Percentiles rank a stretch among this genome's conserved stretches.
Conservation (phyloP, 2,113 vertebrate genomes). For the Myiozetetes cayanensis region DNA sequence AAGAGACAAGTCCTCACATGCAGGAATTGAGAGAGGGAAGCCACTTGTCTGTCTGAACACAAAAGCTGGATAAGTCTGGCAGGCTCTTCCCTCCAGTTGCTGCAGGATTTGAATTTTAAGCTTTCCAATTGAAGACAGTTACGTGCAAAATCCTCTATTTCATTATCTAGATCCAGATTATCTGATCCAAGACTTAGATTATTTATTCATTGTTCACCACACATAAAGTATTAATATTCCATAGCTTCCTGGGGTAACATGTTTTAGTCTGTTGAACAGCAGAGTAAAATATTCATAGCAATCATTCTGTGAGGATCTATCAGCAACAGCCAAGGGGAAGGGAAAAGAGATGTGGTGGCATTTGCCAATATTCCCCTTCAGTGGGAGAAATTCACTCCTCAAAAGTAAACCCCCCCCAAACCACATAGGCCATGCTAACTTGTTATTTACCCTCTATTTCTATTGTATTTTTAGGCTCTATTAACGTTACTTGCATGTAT, state of each 20-base stretch:
- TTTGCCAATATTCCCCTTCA: background rate
- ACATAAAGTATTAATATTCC: background rate
- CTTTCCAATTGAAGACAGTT: background rate
- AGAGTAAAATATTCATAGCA: background rate
- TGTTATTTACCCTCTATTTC: background rate
- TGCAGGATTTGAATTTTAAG: background rate
- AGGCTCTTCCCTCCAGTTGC: background rate
- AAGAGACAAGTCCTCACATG: background rate
- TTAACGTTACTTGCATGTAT: background rate
- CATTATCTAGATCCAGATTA: background rate
- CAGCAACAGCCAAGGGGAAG: background rate
- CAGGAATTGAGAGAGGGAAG: background rate
- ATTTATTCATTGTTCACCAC: background rate
- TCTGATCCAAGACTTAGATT: background rate
- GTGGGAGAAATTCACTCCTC: background rate
- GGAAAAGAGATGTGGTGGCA: background rate
- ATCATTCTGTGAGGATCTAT: background rate
- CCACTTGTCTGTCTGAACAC: background rate
- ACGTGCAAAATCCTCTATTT: background rate
- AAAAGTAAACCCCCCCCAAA: background rate
- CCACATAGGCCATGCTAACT: fast-evolving
- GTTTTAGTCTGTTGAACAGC: background rate
- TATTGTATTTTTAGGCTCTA: background rate
- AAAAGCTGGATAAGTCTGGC: background rate
- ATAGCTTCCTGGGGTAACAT: background rate